Evolutionary conservation across 2,113 vertebrate species (phyloP), one percentile per base, ranked within the genome.

Genomic region (Apaloderma vittatum): DNA sequence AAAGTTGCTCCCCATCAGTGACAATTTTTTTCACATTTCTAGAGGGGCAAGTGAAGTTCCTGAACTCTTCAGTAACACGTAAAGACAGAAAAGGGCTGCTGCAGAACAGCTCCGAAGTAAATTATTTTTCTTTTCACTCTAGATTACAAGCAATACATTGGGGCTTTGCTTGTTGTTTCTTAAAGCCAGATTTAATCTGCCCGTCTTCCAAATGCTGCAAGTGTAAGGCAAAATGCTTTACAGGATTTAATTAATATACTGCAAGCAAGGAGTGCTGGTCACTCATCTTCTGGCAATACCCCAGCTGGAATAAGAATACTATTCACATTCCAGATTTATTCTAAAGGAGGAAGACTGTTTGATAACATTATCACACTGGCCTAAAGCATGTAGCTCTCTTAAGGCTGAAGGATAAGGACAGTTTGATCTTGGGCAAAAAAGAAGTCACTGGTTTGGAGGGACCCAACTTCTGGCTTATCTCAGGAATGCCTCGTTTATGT

Each of bases 261-360:
- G 66, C 45, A 88, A 94, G 67, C 55, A 77, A 86, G 75, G 54
- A 93, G 80, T 45, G 85, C 48, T 45, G 52, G 52, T 78, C 68
- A 66, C 70, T 15, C 73, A 70, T 40, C 90, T 86, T 63, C 72
- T 86, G 78, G 90, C 80, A 83, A 92, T 83, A 77, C 12, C 34
- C 85, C 90, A 88, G 45, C 62, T 83, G 94, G 45, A 94, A 40
- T 21, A 89, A 74, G 43, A 88, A 61, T 14, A 92, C 70, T 65
- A 61, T 52, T 73, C 89, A 59, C 67, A 79, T 95, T 95, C 82
- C 78, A 88, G 29, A 87, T 92, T 94, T 88, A 94, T 36, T 92
- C 68, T 85, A 70, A 93, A 95, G 93, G 75, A 97, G 73, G 52
- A 90, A 94, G 88, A 67, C 63, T 62, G 86, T 58, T 71, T 73